phyloP scores from a whole-genome alignment of 64 coral and sea anemone genomes.

The Montipora capricornis region DNA sequence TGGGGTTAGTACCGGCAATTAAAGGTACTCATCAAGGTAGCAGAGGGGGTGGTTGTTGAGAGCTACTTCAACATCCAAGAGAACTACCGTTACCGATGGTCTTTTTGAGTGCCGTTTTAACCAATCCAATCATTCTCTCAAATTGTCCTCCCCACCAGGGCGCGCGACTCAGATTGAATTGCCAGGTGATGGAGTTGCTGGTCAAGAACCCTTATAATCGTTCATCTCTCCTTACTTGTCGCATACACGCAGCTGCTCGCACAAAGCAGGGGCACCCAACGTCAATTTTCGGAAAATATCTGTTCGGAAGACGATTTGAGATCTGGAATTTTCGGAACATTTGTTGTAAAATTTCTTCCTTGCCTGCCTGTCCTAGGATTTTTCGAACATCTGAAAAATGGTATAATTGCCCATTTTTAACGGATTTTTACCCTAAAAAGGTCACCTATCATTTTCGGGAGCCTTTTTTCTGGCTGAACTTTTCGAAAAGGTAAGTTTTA shows the following conservation, averaged over 20 bases:
- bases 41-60: conserved; percentile 16
- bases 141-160: not conserved
- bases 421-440: too few species aligned
- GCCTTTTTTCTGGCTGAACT: too few species aligned
- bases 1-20: not conserved
- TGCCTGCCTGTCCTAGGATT: too few species aligned
- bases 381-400: too few species aligned
- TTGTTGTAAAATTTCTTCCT: too few species aligned
- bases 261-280: not conserved
- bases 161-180: not conserved
- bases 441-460: too few species aligned
- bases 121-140: not conserved
- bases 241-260: not conserved
- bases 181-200: not conserved
- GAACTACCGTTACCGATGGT: not conserved
- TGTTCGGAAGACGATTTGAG: too few species aligned
- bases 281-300: too few species aligned
- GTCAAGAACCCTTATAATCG: not conserved
- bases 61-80: not conserved
- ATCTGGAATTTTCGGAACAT: too few species aligned
- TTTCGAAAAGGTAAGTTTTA: too few species aligned
- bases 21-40: not conserved
- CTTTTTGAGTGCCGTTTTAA: conserved; percentile 6
- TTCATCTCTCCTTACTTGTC: not conserved
- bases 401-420: too few species aligned